Percentiles rank a stretch among this genome's conserved stretches.
These are phyloP conservation scores for Hippotragus niger DNA, from an alignment of 2,113 vertebrate species.

Conservation along the genomic window DNA sequence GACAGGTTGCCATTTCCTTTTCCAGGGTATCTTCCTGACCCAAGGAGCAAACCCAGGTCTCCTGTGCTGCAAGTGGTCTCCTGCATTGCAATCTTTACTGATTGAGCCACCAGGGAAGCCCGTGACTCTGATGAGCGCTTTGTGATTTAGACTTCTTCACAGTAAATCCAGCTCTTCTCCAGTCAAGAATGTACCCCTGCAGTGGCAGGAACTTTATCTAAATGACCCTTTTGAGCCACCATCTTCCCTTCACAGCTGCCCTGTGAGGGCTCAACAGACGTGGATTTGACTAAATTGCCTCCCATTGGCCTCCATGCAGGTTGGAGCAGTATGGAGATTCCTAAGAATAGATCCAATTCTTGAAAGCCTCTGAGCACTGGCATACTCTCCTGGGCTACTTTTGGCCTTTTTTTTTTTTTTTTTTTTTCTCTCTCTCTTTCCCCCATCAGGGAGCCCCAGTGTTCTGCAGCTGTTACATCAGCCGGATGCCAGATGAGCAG, in stretches of 20 bases:
- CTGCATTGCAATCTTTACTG: neutral
- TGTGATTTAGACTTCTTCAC: neutral
- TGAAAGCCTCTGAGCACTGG: neutral
- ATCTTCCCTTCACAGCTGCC: neutral
- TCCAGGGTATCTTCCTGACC: neutral
- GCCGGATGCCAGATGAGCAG: conserved; percentile 17
- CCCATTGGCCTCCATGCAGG: neutral
- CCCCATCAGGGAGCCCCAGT: conserved; percentile 24
- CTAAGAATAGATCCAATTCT: neutral
- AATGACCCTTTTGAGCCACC: neutral
- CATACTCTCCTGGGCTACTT: neutral
- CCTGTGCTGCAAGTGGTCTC: neutral
- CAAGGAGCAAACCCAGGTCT: neutral
- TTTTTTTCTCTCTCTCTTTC: neutral
- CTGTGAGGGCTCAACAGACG: too few species aligned
- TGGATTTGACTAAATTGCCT: neutral
- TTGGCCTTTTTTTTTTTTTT: neutral
- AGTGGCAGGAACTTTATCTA: neutral
- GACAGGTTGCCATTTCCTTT: neutral
- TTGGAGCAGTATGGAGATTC: neutral
- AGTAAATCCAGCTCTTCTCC: neutral
- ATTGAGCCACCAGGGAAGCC: neutral
- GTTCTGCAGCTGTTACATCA: conserved; percentile 55
- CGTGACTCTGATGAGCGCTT: neutral
- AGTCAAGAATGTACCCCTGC: neutral